A percentile compares a stretch with the other conserved stretches of the same genome.
Conservation (phyloP, 2,797 vertebrate genomes). For the Alauda arvensis region DNA sequence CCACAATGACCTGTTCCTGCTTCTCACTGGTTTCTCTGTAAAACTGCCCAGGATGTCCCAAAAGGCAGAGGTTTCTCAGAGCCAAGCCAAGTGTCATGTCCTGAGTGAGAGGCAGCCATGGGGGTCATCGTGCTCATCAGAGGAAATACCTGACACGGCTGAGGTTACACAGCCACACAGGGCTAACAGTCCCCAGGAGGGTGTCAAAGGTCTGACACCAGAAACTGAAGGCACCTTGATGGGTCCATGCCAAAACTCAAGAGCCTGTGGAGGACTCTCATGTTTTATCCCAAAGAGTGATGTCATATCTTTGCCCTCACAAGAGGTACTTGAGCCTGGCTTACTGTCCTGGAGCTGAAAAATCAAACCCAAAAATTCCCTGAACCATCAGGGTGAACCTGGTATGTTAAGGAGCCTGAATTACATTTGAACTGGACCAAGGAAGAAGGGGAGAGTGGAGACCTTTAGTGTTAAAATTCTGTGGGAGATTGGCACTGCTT, state of each 20-base stretch:
- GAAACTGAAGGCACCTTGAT: background rate
- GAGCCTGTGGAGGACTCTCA: background rate
- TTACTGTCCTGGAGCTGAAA: background rate
- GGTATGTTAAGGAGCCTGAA: background rate
- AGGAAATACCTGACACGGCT: background rate
- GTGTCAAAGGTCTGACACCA: background rate
- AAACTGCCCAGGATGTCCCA: background rate
- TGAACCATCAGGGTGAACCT: background rate
- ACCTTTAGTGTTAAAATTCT: background rate
- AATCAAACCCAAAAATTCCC: background rate
- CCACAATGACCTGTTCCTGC: background rate
- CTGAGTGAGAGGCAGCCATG: background rate
- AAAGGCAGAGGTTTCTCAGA: background rate
- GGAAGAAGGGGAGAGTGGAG: background rate
- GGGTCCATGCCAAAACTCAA: background rate
- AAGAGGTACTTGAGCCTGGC: background rate
- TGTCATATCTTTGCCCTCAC: background rate
- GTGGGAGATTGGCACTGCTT: background rate
- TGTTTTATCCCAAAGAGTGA: background rate
- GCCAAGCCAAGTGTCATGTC: fast-evolving
- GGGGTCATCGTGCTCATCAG: background rate
- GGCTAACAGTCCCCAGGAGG: background rate
- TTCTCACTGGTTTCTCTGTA: background rate
- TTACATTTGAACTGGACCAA: background rate
- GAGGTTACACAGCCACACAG: background rate